A percentile compares a stretch with the other conserved stretches of the same genome.
Conservation (phyloP, 2,113 vertebrate genomes). For the Dipodomys merriami region DNA sequence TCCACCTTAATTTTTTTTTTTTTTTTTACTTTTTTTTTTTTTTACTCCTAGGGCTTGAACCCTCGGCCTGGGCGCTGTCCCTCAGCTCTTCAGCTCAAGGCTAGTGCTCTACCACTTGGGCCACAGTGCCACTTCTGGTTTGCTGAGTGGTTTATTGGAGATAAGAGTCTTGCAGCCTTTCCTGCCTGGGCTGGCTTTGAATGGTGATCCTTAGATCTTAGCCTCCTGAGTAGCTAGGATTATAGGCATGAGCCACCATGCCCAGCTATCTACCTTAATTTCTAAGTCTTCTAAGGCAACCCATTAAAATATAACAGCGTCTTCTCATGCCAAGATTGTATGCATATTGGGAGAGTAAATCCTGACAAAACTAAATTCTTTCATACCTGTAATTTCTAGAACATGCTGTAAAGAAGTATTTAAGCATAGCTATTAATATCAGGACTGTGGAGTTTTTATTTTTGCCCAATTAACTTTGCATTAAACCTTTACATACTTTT, state of each 20-base stretch:
- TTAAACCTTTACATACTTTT: not conserved
- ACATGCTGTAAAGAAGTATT: slow-evolving; percentile 49
- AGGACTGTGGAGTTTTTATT: not conserved
- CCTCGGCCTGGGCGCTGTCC: too few relatives aligned
- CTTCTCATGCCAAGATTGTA: slow-evolving; percentile 3
- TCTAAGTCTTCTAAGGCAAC: slow-evolving; percentile 27
- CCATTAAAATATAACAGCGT: slow-evolving; percentile 10
- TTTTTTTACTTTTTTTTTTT: too few relatives aligned
- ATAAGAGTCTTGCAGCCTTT: too few relatives aligned
- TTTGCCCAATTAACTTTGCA: not conserved
- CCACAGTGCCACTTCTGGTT: too few relatives aligned
- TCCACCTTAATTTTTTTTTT: slow-evolving; percentile 29
- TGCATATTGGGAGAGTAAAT: slow-evolving; percentile 47
- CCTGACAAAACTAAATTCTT: slow-evolving; percentile 54
- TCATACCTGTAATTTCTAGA: slow-evolving; percentile 50
- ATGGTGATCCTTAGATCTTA: too few relatives aligned
- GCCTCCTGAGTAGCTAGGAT: too few relatives aligned
- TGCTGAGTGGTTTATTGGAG: too few relatives aligned
- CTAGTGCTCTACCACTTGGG: too few relatives aligned
- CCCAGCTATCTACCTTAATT: not conserved
- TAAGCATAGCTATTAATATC: not conserved
- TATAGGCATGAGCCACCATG: too few relatives aligned
- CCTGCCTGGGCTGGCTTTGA: too few relatives aligned
- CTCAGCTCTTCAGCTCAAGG: too few relatives aligned
- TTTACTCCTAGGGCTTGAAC: too few relatives aligned